Percentiles rank a stretch among this genome's conserved stretches.
Conservation (phyloP, 1,140 invertebrate genomes). For the Prorops nasuta region DNA sequence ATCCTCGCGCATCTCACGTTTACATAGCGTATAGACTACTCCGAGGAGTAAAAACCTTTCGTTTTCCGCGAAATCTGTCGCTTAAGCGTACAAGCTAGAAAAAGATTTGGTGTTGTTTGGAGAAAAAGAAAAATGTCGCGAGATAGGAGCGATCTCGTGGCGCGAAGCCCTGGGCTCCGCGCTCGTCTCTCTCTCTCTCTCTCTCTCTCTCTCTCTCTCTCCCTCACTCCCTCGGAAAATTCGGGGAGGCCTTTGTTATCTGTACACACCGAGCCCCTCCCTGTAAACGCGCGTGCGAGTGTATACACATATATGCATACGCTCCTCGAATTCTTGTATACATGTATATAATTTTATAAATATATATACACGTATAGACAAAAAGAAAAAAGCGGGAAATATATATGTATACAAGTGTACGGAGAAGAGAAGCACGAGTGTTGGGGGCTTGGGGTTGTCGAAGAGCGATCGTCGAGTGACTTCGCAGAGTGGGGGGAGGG, state of each 20-base stretch:
- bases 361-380: conserved; percentile 3
- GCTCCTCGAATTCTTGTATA: not conserved
- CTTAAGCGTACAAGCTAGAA: conserved; percentile 42
- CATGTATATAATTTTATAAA: not conserved
- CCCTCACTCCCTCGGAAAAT: not conserved
- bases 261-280: too few species aligned
- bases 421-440: too few species aligned
- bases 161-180: not conserved
- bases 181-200: not conserved
- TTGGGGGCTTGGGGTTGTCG: too few species aligned
- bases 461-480: too few species aligned
- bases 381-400: not conserved
- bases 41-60: too few species aligned
- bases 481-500: too few species aligned
- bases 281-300: too few species aligned
- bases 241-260: too few species aligned
- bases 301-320: not conserved
- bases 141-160: too few species aligned
- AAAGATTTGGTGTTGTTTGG: conserved; percentile 45
- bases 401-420: not conserved
- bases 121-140: conserved; percentile 36
- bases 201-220: not conserved
- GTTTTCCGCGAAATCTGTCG: too few species aligned
- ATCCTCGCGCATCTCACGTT: too few species aligned
- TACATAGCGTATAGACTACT: too few species aligned